Evolutionary conservation across 2,113 vertebrate genomes (phyloP).

Genomic region (Nycticebus coucang): DNA sequence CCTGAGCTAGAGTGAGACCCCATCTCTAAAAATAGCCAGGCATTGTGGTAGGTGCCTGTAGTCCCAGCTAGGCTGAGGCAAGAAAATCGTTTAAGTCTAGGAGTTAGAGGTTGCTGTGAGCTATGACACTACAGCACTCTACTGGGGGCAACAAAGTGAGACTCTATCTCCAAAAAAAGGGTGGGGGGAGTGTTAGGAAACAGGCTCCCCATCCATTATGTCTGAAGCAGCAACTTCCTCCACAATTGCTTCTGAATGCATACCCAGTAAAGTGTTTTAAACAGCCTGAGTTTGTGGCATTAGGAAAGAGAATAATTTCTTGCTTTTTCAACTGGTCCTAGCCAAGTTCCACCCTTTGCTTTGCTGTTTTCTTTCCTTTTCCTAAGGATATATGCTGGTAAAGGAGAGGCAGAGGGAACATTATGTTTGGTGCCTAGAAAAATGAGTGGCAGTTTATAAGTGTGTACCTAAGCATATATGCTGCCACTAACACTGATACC

Average conservation of each 20-base stretch:
- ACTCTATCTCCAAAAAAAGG: background rate
- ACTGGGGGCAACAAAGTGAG: too few species aligned
- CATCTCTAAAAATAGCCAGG: too few species aligned
- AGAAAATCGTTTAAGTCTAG: too few species aligned
- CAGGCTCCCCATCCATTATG: background rate
- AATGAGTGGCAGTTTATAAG: background rate
- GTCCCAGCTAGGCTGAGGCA: too few species aligned
- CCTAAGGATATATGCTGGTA: background rate
- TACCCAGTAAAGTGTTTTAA: background rate
- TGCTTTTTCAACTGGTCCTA: slow-evolving; percentile 34
- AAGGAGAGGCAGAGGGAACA: background rate
- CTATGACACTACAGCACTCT: too few species aligned
- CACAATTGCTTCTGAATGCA: background rate
- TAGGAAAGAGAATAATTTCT: background rate
- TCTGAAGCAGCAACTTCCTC: slow-evolving; percentile 22
- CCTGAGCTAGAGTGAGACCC: too few species aligned
- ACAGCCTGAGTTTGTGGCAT: background rate
- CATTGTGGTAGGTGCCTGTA: too few species aligned
- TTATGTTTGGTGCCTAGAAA: background rate
- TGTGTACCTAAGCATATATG: background rate
- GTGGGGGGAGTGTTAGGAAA: background rate
- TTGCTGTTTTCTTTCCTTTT: slow-evolving; percentile 45
- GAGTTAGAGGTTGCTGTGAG: too few species aligned
- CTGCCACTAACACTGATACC: background rate
- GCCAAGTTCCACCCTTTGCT: slow-evolving; percentile 66